Evolutionary conservation across 2,797 vertebrate genomes (phyloP), one percentile per base, ranked within the genome.

Genomic region (Mormyrops boulengeri): DNA sequence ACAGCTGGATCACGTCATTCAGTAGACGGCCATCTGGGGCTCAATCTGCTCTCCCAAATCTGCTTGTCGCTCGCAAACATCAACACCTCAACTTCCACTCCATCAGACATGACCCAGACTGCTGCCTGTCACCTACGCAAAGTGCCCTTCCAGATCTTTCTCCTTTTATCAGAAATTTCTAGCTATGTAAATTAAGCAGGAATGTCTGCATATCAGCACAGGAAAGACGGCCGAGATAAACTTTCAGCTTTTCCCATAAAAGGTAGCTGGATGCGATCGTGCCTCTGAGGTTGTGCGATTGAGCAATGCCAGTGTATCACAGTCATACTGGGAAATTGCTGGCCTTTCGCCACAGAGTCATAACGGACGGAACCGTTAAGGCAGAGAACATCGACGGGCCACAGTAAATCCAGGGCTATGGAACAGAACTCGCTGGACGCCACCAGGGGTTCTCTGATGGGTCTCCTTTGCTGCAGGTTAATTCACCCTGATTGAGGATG

Each of bases 401-500:
- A 73, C 66, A 34, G 12, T 89, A 89, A 60, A 14, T 62, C 49
- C 57, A 22, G 14, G 57, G 53, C 3, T 47, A 66, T 17, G 41
- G 41, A 82, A 49, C 41, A 22, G 57, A 89, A 47, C 12, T 17
- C 19, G 17, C 8, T 38, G 9, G 26, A 50, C 22, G 57, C 73
- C 47, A 38, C 85, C 80, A 89, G 60, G 60, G 69, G 41, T 52
- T 87, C 55, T 77, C 55, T 77, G 82, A 53, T 34, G 60, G 50
- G 57, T 88, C 73, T n/a, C 57, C 55, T 77, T 50, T 82, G 8
- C 34, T 80, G 82, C 12, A 77, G 89, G 69, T 87, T 17, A 17
- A 22, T 57, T 69, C 7, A 49, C 41, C 85, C 87, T 89, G 38
- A 53, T 9, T 60, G 50, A 55, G 60, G 85, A 90, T 88, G 84